Percentiles rank a stretch among this genome's conserved stretches.
These are phyloP conservation scores for Sinopyrophorus schimmeli DNA, from an alignment of 2,888 invertebrate species.

Conservation along the genomic window DNA sequence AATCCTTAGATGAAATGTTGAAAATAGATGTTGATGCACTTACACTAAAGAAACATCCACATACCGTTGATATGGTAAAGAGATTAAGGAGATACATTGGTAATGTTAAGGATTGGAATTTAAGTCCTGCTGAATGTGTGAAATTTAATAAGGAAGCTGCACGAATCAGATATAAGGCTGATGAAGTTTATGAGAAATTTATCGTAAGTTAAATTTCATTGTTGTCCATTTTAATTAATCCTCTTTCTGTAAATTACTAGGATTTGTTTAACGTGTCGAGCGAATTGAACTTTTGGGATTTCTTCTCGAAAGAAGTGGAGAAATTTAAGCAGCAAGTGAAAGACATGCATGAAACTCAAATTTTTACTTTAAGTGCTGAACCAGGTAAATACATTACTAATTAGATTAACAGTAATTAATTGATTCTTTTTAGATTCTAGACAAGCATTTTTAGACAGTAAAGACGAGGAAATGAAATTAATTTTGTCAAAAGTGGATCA, in stretches of 20 bases:
- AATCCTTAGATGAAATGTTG: constrained; percentile 64
- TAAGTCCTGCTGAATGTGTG: constrained; percentile 62
- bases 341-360: constrained; percentile 62
- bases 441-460: constrained; percentile 43
- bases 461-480: constrained; percentile 37
- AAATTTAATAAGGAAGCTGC: constrained; percentile 70
- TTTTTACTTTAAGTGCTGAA: constrained; percentile 65
- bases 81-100: constrained; percentile 77
- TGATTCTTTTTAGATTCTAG: constrained; percentile 44
- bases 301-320: constrained; percentile 68
- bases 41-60: constrained; percentile 81
- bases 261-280: constrained; percentile 63
- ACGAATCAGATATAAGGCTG: constrained; percentile 70
- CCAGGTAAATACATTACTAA: constrained; percentile 56
- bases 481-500: constrained; percentile 16
- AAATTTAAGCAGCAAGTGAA: constrained; percentile 70
- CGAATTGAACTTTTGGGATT: constrained; percentile 71
- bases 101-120: constrained; percentile 74
- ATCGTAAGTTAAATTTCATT: constrained; percentile 50
- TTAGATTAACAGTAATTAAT: constrained; percentile 6
- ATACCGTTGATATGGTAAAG: constrained; percentile 76
- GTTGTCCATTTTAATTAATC: neutral
- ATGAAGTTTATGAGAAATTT: constrained; percentile 62
- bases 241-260: constrained; percentile 49
- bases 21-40: constrained; percentile 67